Percentiles rank a stretch among this genome's conserved stretches.
Evolutionary conservation across 2,113 vertebrate genomes (phyloP).

Genomic region (Cryptotis parvus): DNA sequence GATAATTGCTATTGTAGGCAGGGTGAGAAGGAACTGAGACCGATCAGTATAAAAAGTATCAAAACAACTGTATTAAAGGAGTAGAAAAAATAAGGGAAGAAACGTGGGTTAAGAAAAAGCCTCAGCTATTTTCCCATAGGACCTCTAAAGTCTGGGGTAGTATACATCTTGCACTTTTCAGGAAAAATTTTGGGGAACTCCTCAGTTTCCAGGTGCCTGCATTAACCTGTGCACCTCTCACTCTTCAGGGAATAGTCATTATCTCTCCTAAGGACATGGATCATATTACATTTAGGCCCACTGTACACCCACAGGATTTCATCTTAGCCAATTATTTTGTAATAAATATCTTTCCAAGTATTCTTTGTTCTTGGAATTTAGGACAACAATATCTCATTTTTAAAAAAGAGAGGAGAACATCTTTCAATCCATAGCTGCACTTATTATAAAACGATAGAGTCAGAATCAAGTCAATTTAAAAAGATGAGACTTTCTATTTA

Average conservation of each 20-base stretch:
- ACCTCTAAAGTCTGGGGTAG: background rate
- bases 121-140: background rate
- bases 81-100: background rate
- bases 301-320: background rate
- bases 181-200: too few species aligned
- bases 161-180: background rate
- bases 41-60: background rate
- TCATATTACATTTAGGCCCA: too few species aligned
- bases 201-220: background rate
- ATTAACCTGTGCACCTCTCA: background rate
- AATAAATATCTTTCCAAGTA: background rate
- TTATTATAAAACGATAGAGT: background rate
- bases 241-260: background rate
- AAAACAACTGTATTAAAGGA: background rate
- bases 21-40: too few species aligned
- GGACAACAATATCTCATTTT: background rate
- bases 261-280: background rate
- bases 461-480: background rate
- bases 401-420: background rate
- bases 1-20: background rate
- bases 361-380: background rate
- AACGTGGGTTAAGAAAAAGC: background rate
- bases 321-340: background rate
- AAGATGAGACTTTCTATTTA: background rate
- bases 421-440: too few species aligned